Percentiles rank a stretch among this genome's conserved stretches.
Evolutionary conservation across 2,797 vertebrate species (phyloP).

Genomic region (Coracias cyanogaster): DNA sequence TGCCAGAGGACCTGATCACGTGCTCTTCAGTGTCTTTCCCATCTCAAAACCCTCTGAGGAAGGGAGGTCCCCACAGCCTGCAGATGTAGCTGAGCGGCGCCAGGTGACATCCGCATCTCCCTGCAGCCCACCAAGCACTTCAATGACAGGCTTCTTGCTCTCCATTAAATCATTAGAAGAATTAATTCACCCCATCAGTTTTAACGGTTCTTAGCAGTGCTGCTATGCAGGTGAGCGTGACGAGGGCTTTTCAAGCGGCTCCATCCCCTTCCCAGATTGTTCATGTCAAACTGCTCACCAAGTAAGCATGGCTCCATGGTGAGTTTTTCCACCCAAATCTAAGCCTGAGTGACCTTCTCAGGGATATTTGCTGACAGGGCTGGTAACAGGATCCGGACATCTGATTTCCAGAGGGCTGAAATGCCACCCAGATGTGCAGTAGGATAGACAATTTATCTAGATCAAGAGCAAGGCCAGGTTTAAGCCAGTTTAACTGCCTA

Average conservation of each 20-base stretch:
- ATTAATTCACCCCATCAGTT: neutral
- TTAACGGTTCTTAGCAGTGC: neutral
- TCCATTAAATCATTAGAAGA: neutral
- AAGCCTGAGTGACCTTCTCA: neutral
- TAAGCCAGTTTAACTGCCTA: neutral
- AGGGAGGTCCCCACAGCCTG: neutral
- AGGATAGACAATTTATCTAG: neutral
- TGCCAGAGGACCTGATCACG: neutral
- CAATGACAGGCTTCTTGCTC: neutral
- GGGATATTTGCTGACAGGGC: neutral
- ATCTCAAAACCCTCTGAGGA: neutral
- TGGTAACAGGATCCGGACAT: neutral
- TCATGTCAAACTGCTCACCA: neutral
- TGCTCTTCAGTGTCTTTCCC: neutral
- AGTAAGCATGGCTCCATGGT: neutral
- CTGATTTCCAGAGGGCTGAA: neutral
- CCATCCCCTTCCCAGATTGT: neutral
- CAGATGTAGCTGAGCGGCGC: neutral
- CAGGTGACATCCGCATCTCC: neutral
- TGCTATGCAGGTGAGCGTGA: neutral
- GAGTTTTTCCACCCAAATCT: neutral
- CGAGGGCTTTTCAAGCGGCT: neutral
- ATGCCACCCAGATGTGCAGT: neutral
- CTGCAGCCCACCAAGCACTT: neutral
- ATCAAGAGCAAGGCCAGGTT: neutral